These are phyloP conservation scores for Dasypus novemcinctus DNA, from an alignment of 2,113 vertebrate species.

Conservation along the genomic window DNA sequence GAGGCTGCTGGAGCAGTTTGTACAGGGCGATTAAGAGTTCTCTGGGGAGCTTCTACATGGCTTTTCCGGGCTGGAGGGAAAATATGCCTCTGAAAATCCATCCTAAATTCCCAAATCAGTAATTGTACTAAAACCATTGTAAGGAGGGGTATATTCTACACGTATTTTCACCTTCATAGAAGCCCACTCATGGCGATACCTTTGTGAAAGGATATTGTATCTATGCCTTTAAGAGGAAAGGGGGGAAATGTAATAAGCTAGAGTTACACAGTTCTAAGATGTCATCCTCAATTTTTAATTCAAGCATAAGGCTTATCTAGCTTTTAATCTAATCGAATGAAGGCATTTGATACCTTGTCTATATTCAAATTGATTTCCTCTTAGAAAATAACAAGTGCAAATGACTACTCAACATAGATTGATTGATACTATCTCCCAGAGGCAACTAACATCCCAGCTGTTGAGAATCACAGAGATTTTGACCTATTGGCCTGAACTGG, in stretches of 20 bases:
- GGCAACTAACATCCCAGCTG: background rate
- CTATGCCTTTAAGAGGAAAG: slow-evolving; percentile 16
- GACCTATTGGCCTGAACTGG: background rate
- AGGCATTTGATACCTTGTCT: slow-evolving; percentile 52
- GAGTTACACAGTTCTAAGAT: background rate
- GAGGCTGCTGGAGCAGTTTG: background rate
- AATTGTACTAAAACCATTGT: background rate
- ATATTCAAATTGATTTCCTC: slow-evolving; percentile 55
- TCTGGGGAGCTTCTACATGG: background rate
- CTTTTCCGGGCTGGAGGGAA: background rate
- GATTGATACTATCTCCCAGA: slow-evolving; percentile 3
- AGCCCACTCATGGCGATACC: background rate
- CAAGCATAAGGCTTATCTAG: slow-evolving; percentile 13
- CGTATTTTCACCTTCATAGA: background rate
- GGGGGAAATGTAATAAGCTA: background rate
- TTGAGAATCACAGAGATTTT: slow-evolving; percentile 15
- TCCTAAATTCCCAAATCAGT: background rate
- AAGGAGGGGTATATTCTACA: background rate
- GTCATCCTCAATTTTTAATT: slow-evolving; percentile 26
- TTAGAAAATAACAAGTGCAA: slow-evolving; percentile 53
- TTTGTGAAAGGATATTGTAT: background rate
- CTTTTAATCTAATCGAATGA: slow-evolving; percentile 42
- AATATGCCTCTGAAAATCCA: background rate
- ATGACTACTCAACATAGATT: slow-evolving; percentile 18
- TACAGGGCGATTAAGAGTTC: background rate